Base-by-base conservation (phyloP, 2,888 invertebrate species). In the Xestia xanthographa region DNA sequence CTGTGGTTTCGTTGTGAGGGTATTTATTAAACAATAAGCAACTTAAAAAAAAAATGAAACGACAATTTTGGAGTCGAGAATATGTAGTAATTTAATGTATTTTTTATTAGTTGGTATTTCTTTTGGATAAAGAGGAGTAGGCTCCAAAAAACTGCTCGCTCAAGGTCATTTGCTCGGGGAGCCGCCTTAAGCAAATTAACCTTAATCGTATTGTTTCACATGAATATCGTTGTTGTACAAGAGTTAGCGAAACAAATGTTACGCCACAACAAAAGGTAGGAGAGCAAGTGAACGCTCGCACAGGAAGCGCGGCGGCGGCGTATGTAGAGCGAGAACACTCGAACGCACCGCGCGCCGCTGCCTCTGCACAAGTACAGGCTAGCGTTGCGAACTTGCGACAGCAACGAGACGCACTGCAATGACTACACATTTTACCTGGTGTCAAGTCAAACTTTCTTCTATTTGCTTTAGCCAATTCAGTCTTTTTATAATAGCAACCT, bases 251-350 rank as follows among this genome's bases (percentile, higher is more conserved):
- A 83, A 83, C 68, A 77, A 48, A 66, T 75, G 76, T 80, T 81
- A 75, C 80, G 71, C 60, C 71, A 85, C 81, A 77, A 69, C 77
- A 77, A 81, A 82, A 80, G 73, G 66, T 78, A 84, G 48, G 65
- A 66, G 70, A 74, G 48, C 34, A 56, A 76, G 73, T 75, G 74
- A 75, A 78, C 56, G 34, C 86, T 69, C 77, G 82, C 78, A 65
- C 78, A 80, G 79, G 82, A 76, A 79, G 67, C 20, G 41, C 41
- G 41, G 41, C 41, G 41, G 66, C 45, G 41, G 26, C 66, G 84
- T 81, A 84, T 86, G 79, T 82, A 68, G 86, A 86, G 86, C 86
- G 84, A 58, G 84, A 82, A 78, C 70, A 66, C n/a, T 67, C 70
- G 70, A n/a, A 20, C 17, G 38, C 60, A 60, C 60, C 29, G 5